Evolutionary conservation across 2,888 invertebrate species (phyloP), one percentile per base, ranked within the genome.

Genomic region (Allygus modestus): DNA sequence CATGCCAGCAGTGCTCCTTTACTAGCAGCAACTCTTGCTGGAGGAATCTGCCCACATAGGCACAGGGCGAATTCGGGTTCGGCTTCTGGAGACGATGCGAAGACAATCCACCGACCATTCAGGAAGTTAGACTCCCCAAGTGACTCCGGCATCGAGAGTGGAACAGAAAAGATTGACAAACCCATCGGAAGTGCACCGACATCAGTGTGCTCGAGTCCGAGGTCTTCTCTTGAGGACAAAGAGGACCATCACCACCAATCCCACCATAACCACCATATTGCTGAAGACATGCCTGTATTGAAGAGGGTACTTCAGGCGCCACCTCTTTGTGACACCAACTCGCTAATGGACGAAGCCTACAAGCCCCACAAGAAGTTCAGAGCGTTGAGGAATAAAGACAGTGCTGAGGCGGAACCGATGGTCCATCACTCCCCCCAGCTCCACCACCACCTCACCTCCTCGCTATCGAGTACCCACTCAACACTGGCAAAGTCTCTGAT

Each of bases 351-450:
- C 90, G 97, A 97, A 91, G 97, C 97, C 20, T 98, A 98, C 92
- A 97, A 97, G 90, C 97, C 97, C 86, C 98, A 98, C 92, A 98
- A 98, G 91, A 98, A 98, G 91, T 98, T 98, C 93, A 94, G 98
- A 69, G 97, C 97, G 0, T 92, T 97, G 89, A 92, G 96, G 33
- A 90, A 91, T 86, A 96, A 96, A 88, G 96, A 97, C 89, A 94
- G 94, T 0, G 95, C 95, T 65, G 96, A 96, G 89, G 96, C 96
- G 0, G 94, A 94, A 88, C 93, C 94, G 0, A 95, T 95, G 85
- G 91, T 92, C 11, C 89, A 89, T 84, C 87, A 88, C 81, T 89
- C 87, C 84, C 87, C 89, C 89, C 89, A 88, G 87, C 92, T 92
- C 89, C 92, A 92, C 69, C 90, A 91, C 87, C 91, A 92, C 86